A percentile compares a stretch with the other conserved stretches of the same genome.
Conservation (phyloP, 2,113 vertebrate species). For the Fregata magnificens region DNA sequence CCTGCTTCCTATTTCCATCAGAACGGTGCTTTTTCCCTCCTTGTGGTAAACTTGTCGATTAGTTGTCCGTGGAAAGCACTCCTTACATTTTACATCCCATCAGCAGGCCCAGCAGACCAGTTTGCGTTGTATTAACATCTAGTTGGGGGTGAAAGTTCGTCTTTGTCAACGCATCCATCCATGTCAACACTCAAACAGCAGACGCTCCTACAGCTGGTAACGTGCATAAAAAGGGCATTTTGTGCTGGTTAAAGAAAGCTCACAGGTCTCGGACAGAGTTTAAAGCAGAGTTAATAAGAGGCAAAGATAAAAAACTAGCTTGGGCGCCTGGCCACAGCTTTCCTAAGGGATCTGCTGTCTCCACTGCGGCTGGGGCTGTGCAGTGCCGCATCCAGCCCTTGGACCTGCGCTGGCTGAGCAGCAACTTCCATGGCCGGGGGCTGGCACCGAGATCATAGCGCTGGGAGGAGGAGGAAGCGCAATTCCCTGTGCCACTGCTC, state of each 20-base stretch:
- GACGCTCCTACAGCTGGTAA: not conserved
- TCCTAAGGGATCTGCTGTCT: not conserved
- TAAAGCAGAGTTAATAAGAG: not conserved
- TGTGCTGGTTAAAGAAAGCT: not conserved
- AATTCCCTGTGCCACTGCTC: not conserved
- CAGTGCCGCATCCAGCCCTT: not conserved
- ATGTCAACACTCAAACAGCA: not conserved
- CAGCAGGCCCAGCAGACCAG: not conserved
- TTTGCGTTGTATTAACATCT: not conserved
- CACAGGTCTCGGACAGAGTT: not conserved
- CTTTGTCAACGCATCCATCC: not conserved
- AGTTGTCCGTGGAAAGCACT: not conserved
- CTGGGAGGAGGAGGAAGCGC: not conserved
- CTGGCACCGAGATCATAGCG: fast-evolving
- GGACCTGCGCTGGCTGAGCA: not conserved
- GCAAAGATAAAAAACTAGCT: not conserved
- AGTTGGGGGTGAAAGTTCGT: not conserved
- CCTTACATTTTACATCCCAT: not conserved
- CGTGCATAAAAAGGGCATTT: fast-evolving
- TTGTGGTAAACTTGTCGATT: not conserved
- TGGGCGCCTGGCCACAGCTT: not conserved
- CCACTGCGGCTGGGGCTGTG: fast-evolving
- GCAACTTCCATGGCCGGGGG: not conserved
- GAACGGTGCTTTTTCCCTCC: not conserved
- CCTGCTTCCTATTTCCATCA: not conserved